Evolutionary conservation across 2,113 vertebrate genomes (phyloP).

Genomic region (Cricetomys ansorgei): DNA sequence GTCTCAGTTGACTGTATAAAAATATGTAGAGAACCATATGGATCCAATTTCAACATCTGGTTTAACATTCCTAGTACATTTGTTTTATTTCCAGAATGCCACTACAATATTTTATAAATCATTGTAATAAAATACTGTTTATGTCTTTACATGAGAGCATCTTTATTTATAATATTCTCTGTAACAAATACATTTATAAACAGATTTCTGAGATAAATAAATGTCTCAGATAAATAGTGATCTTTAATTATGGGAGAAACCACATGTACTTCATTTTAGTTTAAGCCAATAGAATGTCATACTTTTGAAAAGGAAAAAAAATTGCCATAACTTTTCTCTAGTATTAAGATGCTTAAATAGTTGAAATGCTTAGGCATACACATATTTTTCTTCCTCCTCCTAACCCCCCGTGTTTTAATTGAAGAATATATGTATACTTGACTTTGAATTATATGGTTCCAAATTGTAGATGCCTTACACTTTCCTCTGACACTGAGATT

Average conservation of each 20-base stretch:
- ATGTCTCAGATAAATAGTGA: constrained; percentile 52
- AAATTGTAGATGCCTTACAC: constrained; percentile 7
- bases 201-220: constrained; percentile 40
- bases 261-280: constrained; percentile 51
- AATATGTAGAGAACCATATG: background rate
- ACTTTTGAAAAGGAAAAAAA: constrained; percentile 58
- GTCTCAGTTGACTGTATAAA: constrained; percentile 66
- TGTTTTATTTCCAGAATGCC: background rate
- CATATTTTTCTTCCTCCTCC: background rate
- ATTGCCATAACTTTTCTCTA: constrained; percentile 48
- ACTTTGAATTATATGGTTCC: background rate
- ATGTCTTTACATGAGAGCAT: background rate
- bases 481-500: constrained; percentile 39
- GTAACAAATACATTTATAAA: constrained; percentile 18
- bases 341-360: constrained; percentile 60
- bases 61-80: background rate
- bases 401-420: background rate
- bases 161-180: background rate
- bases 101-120: constrained; percentile 35
- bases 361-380: background rate
- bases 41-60: background rate
- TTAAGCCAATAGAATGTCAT: constrained; percentile 51
- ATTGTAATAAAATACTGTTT: background rate
- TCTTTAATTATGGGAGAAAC: constrained; percentile 49
- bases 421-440: background rate